A percentile compares a stretch with the other conserved stretches of the same genome.
These are phyloP conservation scores for Pristionchus pacificus DNA, from an alignment of 1,140 invertebrate genomes.

Conservation along the genomic window DNA sequence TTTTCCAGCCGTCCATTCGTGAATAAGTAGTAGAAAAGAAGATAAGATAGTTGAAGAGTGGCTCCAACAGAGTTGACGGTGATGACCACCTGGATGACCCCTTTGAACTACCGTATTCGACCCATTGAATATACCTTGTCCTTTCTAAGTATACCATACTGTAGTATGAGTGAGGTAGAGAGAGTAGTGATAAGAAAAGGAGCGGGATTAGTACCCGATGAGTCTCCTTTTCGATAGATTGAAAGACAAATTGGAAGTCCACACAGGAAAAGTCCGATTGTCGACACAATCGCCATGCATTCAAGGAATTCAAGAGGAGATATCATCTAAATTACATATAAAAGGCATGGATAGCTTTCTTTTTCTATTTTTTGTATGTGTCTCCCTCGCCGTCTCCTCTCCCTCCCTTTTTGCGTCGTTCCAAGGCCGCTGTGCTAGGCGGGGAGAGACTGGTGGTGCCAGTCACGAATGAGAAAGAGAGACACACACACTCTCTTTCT, in stretches of 20 bases:
- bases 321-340: not conserved
- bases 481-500: not conserved
- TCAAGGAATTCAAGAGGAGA: constrained; percentile 3
- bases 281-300: not conserved
- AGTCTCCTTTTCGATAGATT: constrained; percentile 10
- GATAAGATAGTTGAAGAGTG: constrained; percentile 44
- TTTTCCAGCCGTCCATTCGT: constrained; percentile 44
- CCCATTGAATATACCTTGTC: constrained; percentile 42
- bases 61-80: constrained; percentile 48
- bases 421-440: not conserved
- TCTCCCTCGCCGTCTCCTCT: not conserved
- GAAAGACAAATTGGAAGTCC: constrained; percentile 24
- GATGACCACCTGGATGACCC: constrained; percentile 29
- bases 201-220: constrained; percentile 19
- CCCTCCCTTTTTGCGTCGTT: not conserved
- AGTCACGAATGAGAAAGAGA: not conserved
- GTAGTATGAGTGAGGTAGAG: constrained; percentile 48
- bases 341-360: constrained; percentile 5
- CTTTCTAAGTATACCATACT: constrained; percentile 42
- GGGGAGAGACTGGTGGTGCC: not conserved
- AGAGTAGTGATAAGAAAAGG: constrained; percentile 28
- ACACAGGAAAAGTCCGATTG: constrained; percentile 21
- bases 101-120: constrained; percentile 47
- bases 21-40: constrained; percentile 49
- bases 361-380: constrained; percentile 6